These are phyloP conservation scores for Lemur catta DNA, from an alignment of 2,797 vertebrate species.

Conservation along the genomic window DNA sequence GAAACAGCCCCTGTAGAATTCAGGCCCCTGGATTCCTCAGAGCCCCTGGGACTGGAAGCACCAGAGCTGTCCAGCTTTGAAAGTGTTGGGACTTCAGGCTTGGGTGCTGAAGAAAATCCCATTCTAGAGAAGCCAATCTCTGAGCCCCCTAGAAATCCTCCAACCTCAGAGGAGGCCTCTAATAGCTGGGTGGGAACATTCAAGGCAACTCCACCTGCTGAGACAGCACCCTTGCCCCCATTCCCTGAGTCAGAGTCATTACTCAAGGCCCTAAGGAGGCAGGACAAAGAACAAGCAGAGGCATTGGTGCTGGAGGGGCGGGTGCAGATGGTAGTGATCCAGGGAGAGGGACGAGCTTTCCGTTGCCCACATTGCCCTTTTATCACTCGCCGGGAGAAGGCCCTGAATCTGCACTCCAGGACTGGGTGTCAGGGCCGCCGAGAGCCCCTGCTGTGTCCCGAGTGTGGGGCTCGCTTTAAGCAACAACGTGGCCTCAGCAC, in stretches of 20 bases:
- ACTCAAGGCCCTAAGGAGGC: slow-evolving; percentile 89
- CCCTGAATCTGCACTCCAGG: slow-evolving; percentile 88
- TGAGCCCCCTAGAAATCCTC: not conserved
- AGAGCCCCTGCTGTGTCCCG: slow-evolving; percentile 84
- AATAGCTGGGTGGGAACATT: slow-evolving; percentile 1
- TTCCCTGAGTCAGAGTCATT: slow-evolving; percentile 77
- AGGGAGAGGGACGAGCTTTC: slow-evolving; percentile 84
- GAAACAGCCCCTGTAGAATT: slow-evolving; percentile 64
- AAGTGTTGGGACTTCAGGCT: not conserved
- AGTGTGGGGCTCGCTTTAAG: slow-evolving; percentile 92
- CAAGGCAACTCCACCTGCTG: slow-evolving; percentile 14
- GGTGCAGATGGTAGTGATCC: slow-evolving; percentile 95
- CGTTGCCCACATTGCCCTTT: slow-evolving; percentile 90
- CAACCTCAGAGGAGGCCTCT: slow-evolving; percentile 47
- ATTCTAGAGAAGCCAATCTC: slow-evolving; percentile 41
- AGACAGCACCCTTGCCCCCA: slow-evolving; percentile 12
- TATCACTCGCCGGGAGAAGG: slow-evolving; percentile 87
- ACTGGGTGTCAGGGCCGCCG: slow-evolving; percentile 85
- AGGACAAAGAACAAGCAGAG: slow-evolving; percentile 93
- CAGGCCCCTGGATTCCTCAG: slow-evolving; percentile 72
- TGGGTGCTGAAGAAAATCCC: slow-evolving; percentile 50
- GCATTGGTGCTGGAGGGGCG: slow-evolving; percentile 93
- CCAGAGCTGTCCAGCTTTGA: slow-evolving; percentile 65
- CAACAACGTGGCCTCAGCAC: slow-evolving; percentile 92
- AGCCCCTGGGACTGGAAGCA: slow-evolving; percentile 69